Evolutionary conservation across 2,797 vertebrate species (phyloP), one percentile per base, ranked within the genome.

Genomic region (Fundulus diaphanus): DNA sequence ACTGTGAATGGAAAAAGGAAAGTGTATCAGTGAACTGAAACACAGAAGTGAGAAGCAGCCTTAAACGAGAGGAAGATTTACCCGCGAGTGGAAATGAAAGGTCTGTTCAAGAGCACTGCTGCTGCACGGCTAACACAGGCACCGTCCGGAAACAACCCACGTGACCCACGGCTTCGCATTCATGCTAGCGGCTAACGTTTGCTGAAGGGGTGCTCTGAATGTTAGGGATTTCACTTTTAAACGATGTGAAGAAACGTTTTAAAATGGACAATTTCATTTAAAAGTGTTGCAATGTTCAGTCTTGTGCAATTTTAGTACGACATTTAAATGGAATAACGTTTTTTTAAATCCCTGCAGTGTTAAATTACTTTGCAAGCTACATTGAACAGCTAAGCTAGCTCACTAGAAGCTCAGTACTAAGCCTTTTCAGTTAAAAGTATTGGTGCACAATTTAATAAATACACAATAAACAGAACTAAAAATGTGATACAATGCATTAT

Each of bases 31-130:
- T 18, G 20, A 13, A 63, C 12, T 66, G 2, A 80, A 46, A 48
- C 24, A 5, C 20, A 46, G 1, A 37, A 9, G 15, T 5, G 1
- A 5, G 13, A 1, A 18, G 5, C 6, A 24, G 13, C 0, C 31
- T 4, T 56, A 22, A 22, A 40, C 7, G 0, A 27, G 2, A 9
- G n/a, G 33, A 11, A 75, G 66, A 73, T 54, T 72, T 82, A 66
- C 74, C 83, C 76, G 68, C 65, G 82, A 78, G 5, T 56, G 68
- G 49, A 46, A 8, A 13, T 2, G 4, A 27, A 33, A 9, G 75
- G 69, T 82, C 13, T 48, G 81, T 87, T 89, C 90, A 87, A 81
- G 81, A 90, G 40, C 82, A 71, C 1, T 31, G 59, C 37, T 15
- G 37, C 70, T 48, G 35, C 77, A 40, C 20, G 37, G 16, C 22